Evolutionary conservation across 2,113 vertebrate species (phyloP).

Genomic region (Erythrocercus mccallii): DNA sequence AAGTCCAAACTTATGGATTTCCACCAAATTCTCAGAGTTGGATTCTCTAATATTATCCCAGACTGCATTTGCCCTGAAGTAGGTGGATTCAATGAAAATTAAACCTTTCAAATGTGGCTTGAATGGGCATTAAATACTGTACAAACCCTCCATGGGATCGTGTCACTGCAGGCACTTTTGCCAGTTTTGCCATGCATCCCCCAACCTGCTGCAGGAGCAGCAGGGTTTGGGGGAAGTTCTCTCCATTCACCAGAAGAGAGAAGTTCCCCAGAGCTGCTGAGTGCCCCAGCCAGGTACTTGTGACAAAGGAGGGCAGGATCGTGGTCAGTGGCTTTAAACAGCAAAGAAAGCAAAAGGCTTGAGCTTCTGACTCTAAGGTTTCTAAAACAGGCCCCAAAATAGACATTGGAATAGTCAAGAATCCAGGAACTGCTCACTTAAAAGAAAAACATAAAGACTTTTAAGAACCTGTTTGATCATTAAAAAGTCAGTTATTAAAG

Average conservation of each 20-base stretch:
- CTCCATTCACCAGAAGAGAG: neutral
- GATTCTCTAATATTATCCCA: neutral
- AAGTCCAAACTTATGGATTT: neutral
- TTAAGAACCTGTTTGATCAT: neutral
- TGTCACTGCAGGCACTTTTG: neutral
- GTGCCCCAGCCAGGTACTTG: neutral
- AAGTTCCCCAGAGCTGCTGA: neutral
- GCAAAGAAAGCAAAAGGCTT: neutral
- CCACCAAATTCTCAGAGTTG: neutral
- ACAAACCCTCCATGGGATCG: neutral
- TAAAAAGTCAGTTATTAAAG: neutral
- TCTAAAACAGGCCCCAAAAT: neutral
- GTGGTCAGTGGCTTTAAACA: neutral
- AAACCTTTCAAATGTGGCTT: neutral
- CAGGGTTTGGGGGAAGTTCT: neutral
- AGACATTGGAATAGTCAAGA: neutral
- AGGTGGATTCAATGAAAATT: neutral
- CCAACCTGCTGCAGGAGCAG: neutral
- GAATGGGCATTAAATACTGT: neutral
- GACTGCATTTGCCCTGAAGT: neutral
- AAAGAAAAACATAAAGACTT: neutral
- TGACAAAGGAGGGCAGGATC: neutral
- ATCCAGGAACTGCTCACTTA: neutral
- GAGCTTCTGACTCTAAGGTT: neutral
- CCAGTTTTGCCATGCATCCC: neutral